Percentiles rank a stretch among this genome's conserved stretches.
Conservation (phyloP, 2,888 invertebrate genomes). For the Plagiodera versicolora region DNA sequence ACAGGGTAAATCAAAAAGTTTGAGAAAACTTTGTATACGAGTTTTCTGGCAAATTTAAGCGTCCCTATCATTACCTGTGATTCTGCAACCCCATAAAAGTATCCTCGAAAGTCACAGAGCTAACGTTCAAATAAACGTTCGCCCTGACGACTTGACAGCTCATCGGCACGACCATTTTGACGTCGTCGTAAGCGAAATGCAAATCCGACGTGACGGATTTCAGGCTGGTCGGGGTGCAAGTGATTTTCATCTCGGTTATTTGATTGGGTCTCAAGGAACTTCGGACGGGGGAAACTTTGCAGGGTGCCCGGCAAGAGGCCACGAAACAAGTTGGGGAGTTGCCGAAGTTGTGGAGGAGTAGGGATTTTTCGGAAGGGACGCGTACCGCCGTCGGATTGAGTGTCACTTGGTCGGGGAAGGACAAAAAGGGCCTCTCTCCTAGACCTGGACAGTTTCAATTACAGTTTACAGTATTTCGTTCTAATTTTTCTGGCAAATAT, state of each 20-base stretch:
- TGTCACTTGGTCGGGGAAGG: slow-evolving; percentile 62
- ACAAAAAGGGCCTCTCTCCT: slow-evolving; percentile 61
- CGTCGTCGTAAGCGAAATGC: slow-evolving; percentile 15
- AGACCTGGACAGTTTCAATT: too few relatives aligned
- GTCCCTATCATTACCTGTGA: too few relatives aligned
- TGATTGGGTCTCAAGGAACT: slow-evolving; percentile 58
- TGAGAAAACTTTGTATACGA: too few relatives aligned
- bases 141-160: slow-evolving; percentile 56
- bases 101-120: slow-evolving; percentile 58
- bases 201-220: slow-evolving; percentile 13
- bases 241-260: slow-evolving; percentile 57
- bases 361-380: slow-evolving; percentile 54
- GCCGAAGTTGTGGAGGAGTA: slow-evolving; percentile 62
- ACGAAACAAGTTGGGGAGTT: slow-evolving; percentile 56
- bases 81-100: slow-evolving; percentile 63
- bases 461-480: too few relatives aligned
- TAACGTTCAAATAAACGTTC: slow-evolving; percentile 57
- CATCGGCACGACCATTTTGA: slow-evolving; percentile 16
- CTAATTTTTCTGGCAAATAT: too few relatives aligned
- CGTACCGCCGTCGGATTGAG: slow-evolving; percentile 60
- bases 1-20: too few relatives aligned
- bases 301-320: slow-evolving; percentile 54
- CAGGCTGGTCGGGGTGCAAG: slow-evolving; percentile 55
- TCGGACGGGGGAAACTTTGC: slow-evolving; percentile 59
- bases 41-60: too few relatives aligned